Conservation (phyloP, 2,113 vertebrate species). For the Circaetus cinerascens region DNA sequence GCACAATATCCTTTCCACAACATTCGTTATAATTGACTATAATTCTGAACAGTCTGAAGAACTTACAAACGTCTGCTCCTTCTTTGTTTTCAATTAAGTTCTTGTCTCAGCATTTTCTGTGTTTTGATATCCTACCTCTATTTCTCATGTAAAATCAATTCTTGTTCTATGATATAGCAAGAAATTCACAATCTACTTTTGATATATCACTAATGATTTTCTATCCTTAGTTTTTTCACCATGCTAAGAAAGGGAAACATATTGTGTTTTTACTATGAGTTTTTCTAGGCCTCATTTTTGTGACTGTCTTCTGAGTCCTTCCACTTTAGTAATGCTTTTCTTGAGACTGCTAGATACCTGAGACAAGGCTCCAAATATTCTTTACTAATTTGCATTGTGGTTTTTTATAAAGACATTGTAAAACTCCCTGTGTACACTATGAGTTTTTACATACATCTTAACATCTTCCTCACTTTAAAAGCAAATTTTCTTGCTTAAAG, state of each 20-base stretch:
- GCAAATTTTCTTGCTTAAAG: background rate
- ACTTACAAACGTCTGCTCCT: background rate
- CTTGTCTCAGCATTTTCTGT: background rate
- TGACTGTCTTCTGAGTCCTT: background rate
- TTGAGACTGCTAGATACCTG: background rate
- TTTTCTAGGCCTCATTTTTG: background rate
- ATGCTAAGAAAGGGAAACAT: background rate
- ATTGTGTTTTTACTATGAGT: background rate
- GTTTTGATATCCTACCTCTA: background rate
- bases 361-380: background rate
- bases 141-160: background rate
- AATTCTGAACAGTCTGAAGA: background rate
- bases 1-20: background rate
- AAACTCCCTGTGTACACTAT: background rate
- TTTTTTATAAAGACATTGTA: background rate
- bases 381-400: background rate
- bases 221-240: background rate
- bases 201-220: background rate
- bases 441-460: background rate
- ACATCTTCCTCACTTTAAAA: background rate
- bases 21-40: background rate
- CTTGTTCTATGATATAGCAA: background rate
- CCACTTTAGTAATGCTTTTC: background rate
- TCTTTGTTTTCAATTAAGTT: background rate
- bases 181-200: background rate